Evolutionary conservation across 2,888 invertebrate species (phyloP), one percentile per base, ranked within the genome.

Genomic region (Drosophila yooni): DNA sequence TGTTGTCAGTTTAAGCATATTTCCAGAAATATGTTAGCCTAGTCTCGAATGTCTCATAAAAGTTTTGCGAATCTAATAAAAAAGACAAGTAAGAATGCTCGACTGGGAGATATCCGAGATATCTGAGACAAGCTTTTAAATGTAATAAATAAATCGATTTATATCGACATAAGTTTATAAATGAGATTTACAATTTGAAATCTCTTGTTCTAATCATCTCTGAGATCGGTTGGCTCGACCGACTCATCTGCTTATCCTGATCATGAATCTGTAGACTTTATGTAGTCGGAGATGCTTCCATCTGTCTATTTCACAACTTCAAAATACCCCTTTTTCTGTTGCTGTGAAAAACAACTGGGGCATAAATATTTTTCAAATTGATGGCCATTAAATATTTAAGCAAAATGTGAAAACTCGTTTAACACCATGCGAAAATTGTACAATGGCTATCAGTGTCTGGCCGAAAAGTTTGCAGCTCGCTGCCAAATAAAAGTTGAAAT

Each of bases 401-500:
- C 43, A 52, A 58, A 75, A 68, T 71, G 70, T 43, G 40, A 50
- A 70, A 70, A 78, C 70, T 78, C 72, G 69, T 74, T 87, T 84
- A 82, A 71, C 84, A 76, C 76, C 70, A 64, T 2, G 15, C 10
- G 33, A 31, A 58, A 52, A 48, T 36, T 33, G 58, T 33, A 25
- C 21, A 60, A 63, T 43, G 65, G 53, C 38, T 27, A 18, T 40
- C 25, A 27, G 61, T 33, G 40, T 38, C 51, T 54, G 59, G 3
- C 3, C 31, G 2, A 62, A 79, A 76, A 68, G 65, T 79, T 79
- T 68, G 8, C 48, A 57, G 48, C 52, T 62, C 68, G 56, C 66
- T 74, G 77, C 83, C 79, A 88, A 86, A 74, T 72, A 73, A 74
- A 83, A 86, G 79, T 64, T 74, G 59, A 71, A 83, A 76, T 48